Base-by-base conservation (phyloP, 2,888 invertebrate species). In the Conistra vaccinii region DNA sequence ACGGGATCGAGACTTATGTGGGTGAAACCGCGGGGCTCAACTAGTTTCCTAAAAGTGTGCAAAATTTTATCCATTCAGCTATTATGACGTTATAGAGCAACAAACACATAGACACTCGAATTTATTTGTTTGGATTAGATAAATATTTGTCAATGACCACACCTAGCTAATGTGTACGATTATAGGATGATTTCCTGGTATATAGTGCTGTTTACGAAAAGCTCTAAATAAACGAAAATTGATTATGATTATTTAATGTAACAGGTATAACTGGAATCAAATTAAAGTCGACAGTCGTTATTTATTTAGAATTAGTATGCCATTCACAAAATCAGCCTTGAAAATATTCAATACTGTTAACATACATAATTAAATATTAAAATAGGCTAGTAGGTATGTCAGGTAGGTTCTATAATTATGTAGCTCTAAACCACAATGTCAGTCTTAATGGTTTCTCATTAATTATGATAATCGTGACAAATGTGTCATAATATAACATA, bases 281-380 rank as follows among this genome's bases (percentile, higher is more conserved):
- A 58, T 51, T 58, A 60, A 61, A n/a, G 12, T 32, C 62, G 6
- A 45, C 48, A 29, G 35, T 67, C 42, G n/a, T 58, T 66, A 71
- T 48, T 81, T 65, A 82, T 32, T 57, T 45, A 51, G 26, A 80
- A 69, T 80, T 67, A 71, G 39, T 71, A 69, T 53, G 51, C 53
- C 55, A 77, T 67, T 82, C 42, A 55, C 66, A 72, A 63, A 69
- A 73, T 51, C 60, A 68, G 73, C 82, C 82, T 83, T 83, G 81
- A 69, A 68, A 60, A 72, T 83, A 81, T 70, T 77, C 55, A 57
- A 69, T 48, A 53, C 51, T 35, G 65, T 58, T 26, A 76, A 69
- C 62, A 65, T 62, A 58, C 20, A 12, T 61, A 57, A 45, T 53
- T 32, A 78, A 53, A 66, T 58, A 66, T 55, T 58, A 32, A 26